These are phyloP conservation scores for Stegana nigrithorax DNA, from an alignment of 2,888 invertebrate species.

Conservation along the genomic window DNA sequence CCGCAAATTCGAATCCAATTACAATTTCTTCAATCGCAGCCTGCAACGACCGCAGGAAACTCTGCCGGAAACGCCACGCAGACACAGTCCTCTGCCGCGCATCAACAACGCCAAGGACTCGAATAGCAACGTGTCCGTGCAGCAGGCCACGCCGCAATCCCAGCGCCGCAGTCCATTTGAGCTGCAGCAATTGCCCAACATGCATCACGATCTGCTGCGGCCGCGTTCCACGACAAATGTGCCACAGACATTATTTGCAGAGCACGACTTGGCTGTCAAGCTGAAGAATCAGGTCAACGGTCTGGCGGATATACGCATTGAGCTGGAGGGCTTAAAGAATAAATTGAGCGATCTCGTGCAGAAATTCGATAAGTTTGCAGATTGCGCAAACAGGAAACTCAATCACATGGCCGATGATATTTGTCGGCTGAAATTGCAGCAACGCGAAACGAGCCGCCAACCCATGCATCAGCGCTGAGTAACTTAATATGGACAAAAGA, in stretches of 20 bases:
- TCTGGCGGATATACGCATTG: slow-evolving; percentile 50
- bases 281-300: slow-evolving; percentile 52
- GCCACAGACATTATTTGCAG: slow-evolving; percentile 50
- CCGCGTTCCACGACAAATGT: slow-evolving; percentile 65
- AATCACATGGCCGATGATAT: slow-evolving; percentile 60
- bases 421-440: slow-evolving; percentile 54
- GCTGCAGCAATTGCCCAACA: slow-evolving; percentile 23
- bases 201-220: slow-evolving; percentile 56
- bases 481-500: neutral
- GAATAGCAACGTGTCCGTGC: neutral
- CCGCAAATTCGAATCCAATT: slow-evolving; percentile 68
- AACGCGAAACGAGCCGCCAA: slow-evolving; percentile 20
- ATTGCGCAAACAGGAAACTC: slow-evolving; percentile 56
- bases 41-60: slow-evolving; percentile 48
- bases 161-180: slow-evolving; percentile 24
- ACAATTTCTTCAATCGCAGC: slow-evolving; percentile 63
- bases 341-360: slow-evolving; percentile 52
- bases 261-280: slow-evolving; percentile 46
- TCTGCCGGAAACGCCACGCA: slow-evolving; percentile 4
- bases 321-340: slow-evolving; percentile 52
- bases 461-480: neutral
- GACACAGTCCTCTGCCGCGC: slow-evolving; percentile 1
- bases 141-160: slow-evolving; percentile 20
- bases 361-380: slow-evolving; percentile 60
- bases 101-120: slow-evolving; percentile 12